Conservation (phyloP, 1,140 invertebrate genomes). For the Kradibia gibbosae region DNA sequence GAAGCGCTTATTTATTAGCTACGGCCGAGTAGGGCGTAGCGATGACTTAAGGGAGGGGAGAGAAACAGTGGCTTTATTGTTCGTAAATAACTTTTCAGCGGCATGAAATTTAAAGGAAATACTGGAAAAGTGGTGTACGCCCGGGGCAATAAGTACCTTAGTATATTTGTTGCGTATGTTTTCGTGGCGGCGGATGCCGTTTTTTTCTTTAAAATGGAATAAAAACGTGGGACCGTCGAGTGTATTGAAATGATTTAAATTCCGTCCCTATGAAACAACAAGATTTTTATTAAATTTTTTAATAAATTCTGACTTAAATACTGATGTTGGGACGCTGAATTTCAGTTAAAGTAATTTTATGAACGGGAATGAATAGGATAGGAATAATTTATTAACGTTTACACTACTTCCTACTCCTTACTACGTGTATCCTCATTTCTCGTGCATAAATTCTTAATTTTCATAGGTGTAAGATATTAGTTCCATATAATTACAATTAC, state of each 20-base stretch:
- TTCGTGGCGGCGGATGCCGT: neutral
- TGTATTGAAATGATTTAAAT: neutral
- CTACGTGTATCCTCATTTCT: no score
- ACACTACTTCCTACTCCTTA: neutral
- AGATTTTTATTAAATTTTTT: conserved; percentile 11
- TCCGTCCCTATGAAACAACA: neutral
- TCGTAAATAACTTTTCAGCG: conserved; percentile 29
- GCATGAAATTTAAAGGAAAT: conserved; percentile 18
- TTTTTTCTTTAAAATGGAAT: neutral
- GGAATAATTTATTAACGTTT: neutral
- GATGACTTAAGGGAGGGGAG: neutral
- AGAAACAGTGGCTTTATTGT: conserved; percentile 13
- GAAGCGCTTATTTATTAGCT: conserved; percentile 41
- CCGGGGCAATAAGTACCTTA: neutral
- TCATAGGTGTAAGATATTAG: no score
- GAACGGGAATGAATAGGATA: neutral
- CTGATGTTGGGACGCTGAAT: neutral
- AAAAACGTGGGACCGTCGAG: conserved; percentile 13
- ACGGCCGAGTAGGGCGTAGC: neutral
- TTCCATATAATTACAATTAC: no score
- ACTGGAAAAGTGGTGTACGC: neutral
- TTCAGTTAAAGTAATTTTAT: neutral
- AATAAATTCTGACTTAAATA: conserved; percentile 3
- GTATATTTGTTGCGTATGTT: neutral
- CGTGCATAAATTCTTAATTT: no score